Evolutionary conservation across 2,888 invertebrate species (phyloP).

Genomic region (Melieria crassipennis): DNA sequence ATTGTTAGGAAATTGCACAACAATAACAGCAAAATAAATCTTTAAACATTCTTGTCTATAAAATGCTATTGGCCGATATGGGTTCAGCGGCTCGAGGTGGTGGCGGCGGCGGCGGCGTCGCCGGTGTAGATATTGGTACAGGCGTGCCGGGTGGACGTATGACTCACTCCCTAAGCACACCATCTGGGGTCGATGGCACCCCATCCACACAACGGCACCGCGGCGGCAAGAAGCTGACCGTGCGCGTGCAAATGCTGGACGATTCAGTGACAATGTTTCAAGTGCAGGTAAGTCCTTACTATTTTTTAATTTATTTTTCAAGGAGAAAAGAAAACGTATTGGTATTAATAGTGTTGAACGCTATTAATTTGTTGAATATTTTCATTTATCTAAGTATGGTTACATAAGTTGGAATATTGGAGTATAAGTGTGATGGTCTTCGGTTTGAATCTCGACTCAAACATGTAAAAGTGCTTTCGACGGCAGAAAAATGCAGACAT

Average conservation of each 20-base stretch:
- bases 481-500: too few species aligned
- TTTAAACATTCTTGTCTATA: constrained; percentile 57
- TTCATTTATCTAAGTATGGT: too few species aligned
- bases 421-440: too few species aligned
- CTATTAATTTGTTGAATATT: too few species aligned
- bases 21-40: constrained; percentile 24
- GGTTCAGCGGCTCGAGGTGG: constrained; percentile 55
- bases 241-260: constrained; percentile 89
- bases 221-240: constrained; percentile 89
- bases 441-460: too few species aligned
- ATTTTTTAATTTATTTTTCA: too few species aligned
- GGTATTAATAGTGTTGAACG: too few species aligned
- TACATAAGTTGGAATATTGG: too few species aligned
- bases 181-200: constrained; percentile 79
- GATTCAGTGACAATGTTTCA: constrained; percentile 91
- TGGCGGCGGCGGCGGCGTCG: constrained; percentile 44
- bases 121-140: constrained; percentile 46
- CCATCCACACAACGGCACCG: constrained; percentile 81
- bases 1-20: neutral
- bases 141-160: constrained; percentile 70
- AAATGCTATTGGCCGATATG: constrained; percentile 65
- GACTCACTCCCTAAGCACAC: constrained; percentile 87
- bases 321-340: too few species aligned
- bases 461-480: too few species aligned
- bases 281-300: constrained; percentile 79